Percentiles rank a stretch among this genome's conserved stretches.
Evolutionary conservation across 1,140 invertebrate genomes (phyloP).

Genomic region (Trachymyrmex cornetzi): DNA sequence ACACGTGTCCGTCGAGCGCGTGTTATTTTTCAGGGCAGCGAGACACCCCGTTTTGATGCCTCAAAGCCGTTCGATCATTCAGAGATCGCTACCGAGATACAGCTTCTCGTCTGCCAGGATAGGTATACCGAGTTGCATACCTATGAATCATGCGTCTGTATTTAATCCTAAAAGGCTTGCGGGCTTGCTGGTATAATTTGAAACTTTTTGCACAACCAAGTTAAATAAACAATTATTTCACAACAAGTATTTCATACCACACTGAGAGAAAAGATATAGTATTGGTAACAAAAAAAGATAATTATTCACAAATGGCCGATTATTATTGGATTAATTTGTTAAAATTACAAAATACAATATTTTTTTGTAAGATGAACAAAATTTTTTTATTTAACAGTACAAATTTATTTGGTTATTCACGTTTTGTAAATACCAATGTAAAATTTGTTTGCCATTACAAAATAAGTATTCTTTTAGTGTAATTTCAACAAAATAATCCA

Average conservation of each 20-base stretch:
- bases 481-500: no score
- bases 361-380: no score
- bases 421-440: no score
- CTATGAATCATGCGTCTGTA: slow-evolving; percentile 33
- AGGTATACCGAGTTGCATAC: neutral
- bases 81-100: slow-evolving; percentile 45
- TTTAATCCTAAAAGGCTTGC: slow-evolving; percentile 14
- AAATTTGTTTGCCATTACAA: no score
- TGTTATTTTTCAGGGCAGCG: slow-evolving; percentile 74
- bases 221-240: slow-evolving; percentile 9
- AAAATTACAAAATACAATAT: no score
- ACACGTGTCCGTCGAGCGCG: slow-evolving; percentile 75
- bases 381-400: no score
- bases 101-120: slow-evolving; percentile 4
- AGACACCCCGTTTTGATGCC: slow-evolving; percentile 54
- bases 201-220: neutral
- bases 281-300: no score
- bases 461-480: no score
- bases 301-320: no score
- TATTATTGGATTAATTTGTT: no score
- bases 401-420: no score
- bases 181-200: neutral
- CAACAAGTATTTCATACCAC: neutral
- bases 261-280: no score
- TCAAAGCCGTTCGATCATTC: slow-evolving; percentile 49